Percentiles rank a stretch among this genome's conserved stretches.
Conservation (phyloP, 2,113 vertebrate species). For the Protobothrops flavoviridis region DNA sequence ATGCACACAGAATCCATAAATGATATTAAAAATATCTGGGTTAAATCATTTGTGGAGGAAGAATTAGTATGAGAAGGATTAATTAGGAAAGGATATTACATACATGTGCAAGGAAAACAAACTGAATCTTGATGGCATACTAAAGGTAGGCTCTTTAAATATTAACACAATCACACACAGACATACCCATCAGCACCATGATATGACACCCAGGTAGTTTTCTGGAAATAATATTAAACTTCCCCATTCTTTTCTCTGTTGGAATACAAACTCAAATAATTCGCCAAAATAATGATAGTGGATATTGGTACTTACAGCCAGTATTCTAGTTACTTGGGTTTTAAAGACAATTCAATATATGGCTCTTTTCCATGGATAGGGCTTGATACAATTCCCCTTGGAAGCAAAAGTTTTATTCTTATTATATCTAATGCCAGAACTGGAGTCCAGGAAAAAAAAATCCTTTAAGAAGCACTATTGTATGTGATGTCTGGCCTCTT, state of each 20-base stretch:
- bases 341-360: slow-evolving; percentile 28
- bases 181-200: background rate
- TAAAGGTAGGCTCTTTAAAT: background rate
- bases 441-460: background rate
- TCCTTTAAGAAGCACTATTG: background rate
- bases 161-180: background rate
- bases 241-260: slow-evolving; percentile 25
- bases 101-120: background rate
- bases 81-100: background rate
- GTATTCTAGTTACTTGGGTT: slow-evolving; percentile 27
- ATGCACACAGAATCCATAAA: background rate
- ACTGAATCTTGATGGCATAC: background rate
- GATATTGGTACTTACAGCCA: slow-evolving; percentile 53
- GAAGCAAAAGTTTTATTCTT: background rate
- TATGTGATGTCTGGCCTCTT: background rate
- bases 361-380: background rate
- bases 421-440: background rate
- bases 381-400: background rate
- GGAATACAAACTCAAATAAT: slow-evolving; percentile 55
- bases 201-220: slow-evolving; percentile 30
- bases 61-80: background rate
- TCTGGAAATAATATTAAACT: slow-evolving; percentile 30
- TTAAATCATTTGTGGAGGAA: background rate
- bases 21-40: background rate
- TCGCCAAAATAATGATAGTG: slow-evolving; percentile 52